These are phyloP conservation scores for pig (Sus scrofa) DNA, from an alignment of 2,113 vertebrate genomes.

Conservation along the genomic window DNA sequence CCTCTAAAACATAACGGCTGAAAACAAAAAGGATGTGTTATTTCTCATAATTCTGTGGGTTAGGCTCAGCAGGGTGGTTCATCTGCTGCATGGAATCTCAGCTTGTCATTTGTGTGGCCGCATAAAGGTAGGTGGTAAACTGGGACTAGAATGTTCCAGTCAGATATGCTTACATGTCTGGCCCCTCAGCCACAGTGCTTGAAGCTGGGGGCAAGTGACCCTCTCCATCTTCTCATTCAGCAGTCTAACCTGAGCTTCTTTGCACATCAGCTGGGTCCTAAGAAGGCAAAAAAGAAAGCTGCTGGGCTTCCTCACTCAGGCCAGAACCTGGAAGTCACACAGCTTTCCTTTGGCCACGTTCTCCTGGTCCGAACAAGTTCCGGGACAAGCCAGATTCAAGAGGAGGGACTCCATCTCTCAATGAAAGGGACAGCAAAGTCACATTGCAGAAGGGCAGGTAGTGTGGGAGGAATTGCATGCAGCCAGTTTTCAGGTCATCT, in stretches of 20 bases:
- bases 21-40: background rate
- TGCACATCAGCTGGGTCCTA: background rate
- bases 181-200: background rate
- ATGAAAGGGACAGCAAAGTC: background rate
- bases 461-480: background rate
- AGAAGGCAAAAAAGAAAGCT: conserved; percentile 19
- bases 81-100: background rate
- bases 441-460: background rate
- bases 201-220: background rate
- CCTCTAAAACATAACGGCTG: background rate
- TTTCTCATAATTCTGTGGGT: conserved; percentile 17
- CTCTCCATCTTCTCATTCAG: background rate
- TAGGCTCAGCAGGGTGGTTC: background rate
- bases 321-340: background rate
- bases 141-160: background rate
- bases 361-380: background rate
- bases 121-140: background rate
- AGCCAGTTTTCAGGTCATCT: background rate
- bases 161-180: background rate
- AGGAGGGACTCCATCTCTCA: background rate
- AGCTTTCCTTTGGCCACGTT: background rate
- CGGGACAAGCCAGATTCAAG: background rate
- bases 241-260: background rate
- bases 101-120: background rate
- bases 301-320: background rate